phyloP scores from a whole-genome alignment of 2,888 invertebrate species.

The Diabrotica balteata region DNA sequence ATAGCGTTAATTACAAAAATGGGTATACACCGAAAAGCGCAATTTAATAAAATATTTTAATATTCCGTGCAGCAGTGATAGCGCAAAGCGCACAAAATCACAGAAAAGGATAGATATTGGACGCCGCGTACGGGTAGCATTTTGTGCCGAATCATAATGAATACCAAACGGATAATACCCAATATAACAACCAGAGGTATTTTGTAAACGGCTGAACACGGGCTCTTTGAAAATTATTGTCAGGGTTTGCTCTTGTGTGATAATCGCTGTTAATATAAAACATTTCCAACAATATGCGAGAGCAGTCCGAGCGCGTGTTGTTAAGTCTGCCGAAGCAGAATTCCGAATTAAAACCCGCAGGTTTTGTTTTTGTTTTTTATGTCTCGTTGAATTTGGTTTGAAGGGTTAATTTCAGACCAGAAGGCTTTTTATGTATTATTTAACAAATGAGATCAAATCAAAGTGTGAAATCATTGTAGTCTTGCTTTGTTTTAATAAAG shows the following conservation, averaged over 20 bases:
- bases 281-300: constrained; percentile 25
- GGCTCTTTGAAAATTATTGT: constrained; percentile 31
- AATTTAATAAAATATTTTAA: constrained; percentile 16
- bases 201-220: constrained; percentile 27
- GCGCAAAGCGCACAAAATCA: background rate
- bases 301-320: constrained; percentile 1
- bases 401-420: constrained; percentile 12
- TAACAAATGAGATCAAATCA: background rate
- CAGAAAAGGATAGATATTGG: constrained; percentile 17
- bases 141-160: constrained; percentile 29
- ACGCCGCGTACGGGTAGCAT: constrained; percentile 13
- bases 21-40: too few relatives aligned
- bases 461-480: background rate
- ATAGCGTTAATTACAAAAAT: too few relatives aligned
- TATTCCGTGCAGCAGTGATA: constrained; percentile 15
- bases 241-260: constrained; percentile 30
- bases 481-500: background rate
- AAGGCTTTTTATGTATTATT: too few relatives aligned
- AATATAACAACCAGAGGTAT: constrained; percentile 31
- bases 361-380: constrained; percentile 11
- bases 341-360: constrained; percentile 15
- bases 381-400: constrained; percentile 6
- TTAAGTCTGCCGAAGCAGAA: constrained; percentile 23
- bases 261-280: constrained; percentile 28
- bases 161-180: constrained; percentile 31